A percentile compares a stretch with the other conserved stretches of the same genome.
These are phyloP conservation scores for Orycteropus afer DNA, from an alignment of 2,113 vertebrate genomes.

Conservation along the genomic window DNA sequence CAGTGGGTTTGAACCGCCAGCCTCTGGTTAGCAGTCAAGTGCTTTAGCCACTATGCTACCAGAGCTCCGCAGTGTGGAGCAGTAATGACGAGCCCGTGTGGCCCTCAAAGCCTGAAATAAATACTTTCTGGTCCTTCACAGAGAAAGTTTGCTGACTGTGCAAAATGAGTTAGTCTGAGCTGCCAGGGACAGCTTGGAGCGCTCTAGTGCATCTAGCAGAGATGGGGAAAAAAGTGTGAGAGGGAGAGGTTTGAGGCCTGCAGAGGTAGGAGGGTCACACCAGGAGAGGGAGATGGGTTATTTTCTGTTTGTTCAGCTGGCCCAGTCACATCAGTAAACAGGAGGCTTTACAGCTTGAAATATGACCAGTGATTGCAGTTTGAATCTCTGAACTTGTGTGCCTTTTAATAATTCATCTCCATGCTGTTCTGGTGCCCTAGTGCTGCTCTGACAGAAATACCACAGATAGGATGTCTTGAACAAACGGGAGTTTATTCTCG, in stretches of 20 bases:
- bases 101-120: rapidly evolving
- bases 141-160: neutral
- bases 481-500: too few relatives aligned
- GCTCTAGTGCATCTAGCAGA: neutral
- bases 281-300: constrained; percentile 22
- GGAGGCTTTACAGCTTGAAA: neutral
- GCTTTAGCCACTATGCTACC: too few relatives aligned
- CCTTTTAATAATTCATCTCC: constrained; percentile 51
- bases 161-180: neutral
- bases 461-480: too few relatives aligned
- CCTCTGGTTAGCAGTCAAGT: too few relatives aligned
- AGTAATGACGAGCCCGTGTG: neutral
- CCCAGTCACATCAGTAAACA: neutral
- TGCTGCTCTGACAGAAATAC: too few relatives aligned
- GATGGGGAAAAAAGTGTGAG: rapidly evolving
- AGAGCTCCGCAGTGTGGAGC: too few relatives aligned
- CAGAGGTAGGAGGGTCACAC: neutral
- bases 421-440: too few relatives aligned
- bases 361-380: neutral
- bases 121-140: neutral
- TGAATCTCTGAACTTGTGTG: neutral
- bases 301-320: neutral
- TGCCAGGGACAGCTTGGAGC: neutral
- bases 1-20: too few relatives aligned
- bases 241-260: neutral